Evolutionary conservation across 2,797 vertebrate genomes (phyloP).

Genomic region (Argentina silus): DNA sequence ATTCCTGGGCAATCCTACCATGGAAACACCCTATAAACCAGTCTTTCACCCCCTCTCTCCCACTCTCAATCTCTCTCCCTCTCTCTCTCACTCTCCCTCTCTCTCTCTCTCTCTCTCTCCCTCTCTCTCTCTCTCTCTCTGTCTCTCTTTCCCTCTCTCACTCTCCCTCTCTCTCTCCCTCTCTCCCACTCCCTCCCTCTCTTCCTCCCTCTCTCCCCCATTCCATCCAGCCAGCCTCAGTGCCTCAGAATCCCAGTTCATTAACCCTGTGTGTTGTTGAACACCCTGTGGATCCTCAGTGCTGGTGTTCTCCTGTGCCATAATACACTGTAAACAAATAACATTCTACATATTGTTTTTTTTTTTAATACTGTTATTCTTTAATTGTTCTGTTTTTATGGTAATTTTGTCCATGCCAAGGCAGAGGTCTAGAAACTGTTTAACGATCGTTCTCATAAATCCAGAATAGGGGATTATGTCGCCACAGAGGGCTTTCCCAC

Average conservation of each 20-base stretch:
- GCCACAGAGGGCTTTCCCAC: slow-evolving; percentile 47
- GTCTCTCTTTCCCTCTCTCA: too few species aligned
- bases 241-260: slow-evolving; percentile 50
- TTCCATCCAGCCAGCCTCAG: slow-evolving; percentile 44
- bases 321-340: neutral
- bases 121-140: slow-evolving; percentile 27
- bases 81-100: slow-evolving; percentile 54
- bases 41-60: slow-evolving; percentile 57
- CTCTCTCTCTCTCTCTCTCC: slow-evolving; percentile 13
- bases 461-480: slow-evolving; percentile 34
- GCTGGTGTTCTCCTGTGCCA: neutral
- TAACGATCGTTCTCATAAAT: slow-evolving; percentile 60
- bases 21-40: slow-evolving; percentile 77
- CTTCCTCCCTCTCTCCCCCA: slow-evolving; percentile 20
- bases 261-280: slow-evolving; percentile 34
- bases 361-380: neutral
- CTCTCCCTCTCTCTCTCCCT: slow-evolving; percentile 40
- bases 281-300: slow-evolving; percentile 34
- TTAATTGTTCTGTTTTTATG: slow-evolving; percentile 22
- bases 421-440: slow-evolving; percentile 52
- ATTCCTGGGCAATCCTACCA: slow-evolving; percentile 86
- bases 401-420: slow-evolving; percentile 26
- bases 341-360: neutral
- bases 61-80: slow-evolving; percentile 2
- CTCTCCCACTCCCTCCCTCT: slow-evolving; percentile 18